phyloP scores from a whole-genome alignment of 2,797 vertebrate species.

The Galaxias olidus region DNA sequence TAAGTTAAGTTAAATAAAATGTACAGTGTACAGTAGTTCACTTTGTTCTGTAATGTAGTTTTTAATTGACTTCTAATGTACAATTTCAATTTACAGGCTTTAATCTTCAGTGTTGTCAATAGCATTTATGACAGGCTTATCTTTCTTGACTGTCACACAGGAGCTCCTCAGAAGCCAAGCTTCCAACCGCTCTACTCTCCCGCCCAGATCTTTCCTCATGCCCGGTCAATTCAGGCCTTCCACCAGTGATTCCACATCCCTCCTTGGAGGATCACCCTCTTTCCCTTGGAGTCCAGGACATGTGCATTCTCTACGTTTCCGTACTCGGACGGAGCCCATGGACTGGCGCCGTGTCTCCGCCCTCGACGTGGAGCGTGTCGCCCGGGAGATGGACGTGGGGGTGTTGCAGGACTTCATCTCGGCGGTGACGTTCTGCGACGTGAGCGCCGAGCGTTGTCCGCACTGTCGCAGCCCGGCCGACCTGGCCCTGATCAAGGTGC shows the following conservation, averaged over 20 bases:
- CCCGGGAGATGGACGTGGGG: conserved; percentile 69
- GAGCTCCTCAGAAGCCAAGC: conserved; percentile 44
- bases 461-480: conserved; percentile 70
- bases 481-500: conserved; percentile 70
- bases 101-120: too few species aligned
- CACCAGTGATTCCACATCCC: conserved; percentile 15
- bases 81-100: too few species aligned
- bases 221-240: conserved; percentile 33
- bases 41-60: too few species aligned
- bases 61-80: too few species aligned
- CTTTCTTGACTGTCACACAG: conserved; percentile 37
- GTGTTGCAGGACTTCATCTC: conserved; percentile 73
- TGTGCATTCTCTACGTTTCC: conserved; percentile 71
- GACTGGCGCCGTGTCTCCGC: conserved; percentile 76
- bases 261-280: conserved; percentile 9
- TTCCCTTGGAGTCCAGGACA: conserved; percentile 15
- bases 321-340: conserved; percentile 52
- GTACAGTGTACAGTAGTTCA: too few species aligned
- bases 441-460: conserved; percentile 68
- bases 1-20: too few species aligned
- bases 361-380: conserved; percentile 73
- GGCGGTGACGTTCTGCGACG: conserved; percentile 70
- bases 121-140: background rate
- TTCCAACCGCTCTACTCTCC: conserved; percentile 20
- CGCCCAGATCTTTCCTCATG: conserved; percentile 31